A percentile compares a stretch with the other conserved stretches of the same genome.
These are phyloP conservation scores for Lordiphosa collinella DNA, from an alignment of 1,140 invertebrate species.

Conservation along the genomic window DNA sequence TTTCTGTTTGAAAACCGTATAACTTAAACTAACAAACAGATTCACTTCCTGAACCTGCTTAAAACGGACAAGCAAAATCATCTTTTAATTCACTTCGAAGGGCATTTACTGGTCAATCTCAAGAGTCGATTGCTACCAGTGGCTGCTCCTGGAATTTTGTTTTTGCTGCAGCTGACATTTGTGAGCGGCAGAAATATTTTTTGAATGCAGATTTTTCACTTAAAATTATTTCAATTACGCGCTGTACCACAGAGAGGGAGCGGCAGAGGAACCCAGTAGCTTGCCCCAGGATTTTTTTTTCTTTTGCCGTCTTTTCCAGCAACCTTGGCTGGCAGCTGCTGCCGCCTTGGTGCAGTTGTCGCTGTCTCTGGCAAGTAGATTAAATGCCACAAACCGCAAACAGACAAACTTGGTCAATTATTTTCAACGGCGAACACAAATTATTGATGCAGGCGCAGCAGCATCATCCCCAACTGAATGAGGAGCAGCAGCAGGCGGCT, in stretches of 20 bases:
- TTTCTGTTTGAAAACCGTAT: too few species aligned
- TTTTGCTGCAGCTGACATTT: slow-evolving; percentile 43
- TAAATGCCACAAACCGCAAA: slow-evolving; percentile 75
- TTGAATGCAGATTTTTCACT: slow-evolving; percentile 77
- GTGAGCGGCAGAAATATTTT: slow-evolving; percentile 64
- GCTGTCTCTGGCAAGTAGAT: slow-evolving; percentile 69
- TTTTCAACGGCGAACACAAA: slow-evolving; percentile 77
- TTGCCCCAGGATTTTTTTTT: slow-evolving; percentile 17
- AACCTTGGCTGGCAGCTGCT: slow-evolving; percentile 29
- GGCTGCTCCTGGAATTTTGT: slow-evolving; percentile 32
- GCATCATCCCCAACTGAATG: neutral
- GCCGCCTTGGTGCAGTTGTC: slow-evolving; percentile 52
- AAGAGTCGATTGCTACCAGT: neutral
- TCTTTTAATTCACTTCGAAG: neutral
- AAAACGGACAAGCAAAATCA: neutral
- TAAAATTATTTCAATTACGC: slow-evolving; percentile 77
- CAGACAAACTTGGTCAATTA: slow-evolving; percentile 78
- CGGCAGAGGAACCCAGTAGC: neutral
- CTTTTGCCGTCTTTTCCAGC: slow-evolving; percentile 24
- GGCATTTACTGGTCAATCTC: neutral
- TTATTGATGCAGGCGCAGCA: slow-evolving; percentile 66
- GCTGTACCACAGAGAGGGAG: slow-evolving; percentile 37
- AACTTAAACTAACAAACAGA: too few species aligned
- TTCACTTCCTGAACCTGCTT: too few species aligned
- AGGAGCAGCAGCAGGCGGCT: neutral